Percentiles rank a stretch among this genome's conserved stretches.
These are phyloP conservation scores for Popillia japonica DNA, from an alignment of 1,140 invertebrate genomes.

Conservation along the genomic window DNA sequence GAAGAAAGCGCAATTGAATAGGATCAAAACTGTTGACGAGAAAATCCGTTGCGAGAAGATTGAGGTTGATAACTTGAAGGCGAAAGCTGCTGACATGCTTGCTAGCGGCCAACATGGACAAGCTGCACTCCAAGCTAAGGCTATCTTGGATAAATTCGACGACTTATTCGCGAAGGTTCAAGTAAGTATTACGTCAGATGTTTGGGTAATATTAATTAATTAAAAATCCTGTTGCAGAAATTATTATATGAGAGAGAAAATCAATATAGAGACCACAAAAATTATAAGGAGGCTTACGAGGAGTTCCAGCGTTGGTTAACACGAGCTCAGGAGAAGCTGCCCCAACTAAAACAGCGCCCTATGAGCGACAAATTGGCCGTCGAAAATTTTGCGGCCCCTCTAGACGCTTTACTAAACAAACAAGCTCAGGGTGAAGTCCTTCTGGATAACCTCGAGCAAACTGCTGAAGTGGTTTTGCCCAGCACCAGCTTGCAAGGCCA, in stretches of 20 bases:
- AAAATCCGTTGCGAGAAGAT: conserved; percentile 91
- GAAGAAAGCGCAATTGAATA: conserved; percentile 84
- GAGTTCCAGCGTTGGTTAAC: conserved; percentile 86
- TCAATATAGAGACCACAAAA: conserved; percentile 85
- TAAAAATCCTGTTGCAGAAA: conserved; percentile 63
- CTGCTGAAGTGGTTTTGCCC: conserved; percentile 84
- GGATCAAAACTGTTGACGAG: conserved; percentile 86
- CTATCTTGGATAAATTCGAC: conserved; percentile 83
- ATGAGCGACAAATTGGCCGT: conserved; percentile 87
- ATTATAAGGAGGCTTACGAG: conserved; percentile 90
- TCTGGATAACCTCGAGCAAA: conserved; percentile 85
- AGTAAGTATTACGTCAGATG: conserved; percentile 58
- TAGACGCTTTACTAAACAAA: conserved; percentile 87
- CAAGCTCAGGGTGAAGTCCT: conserved; percentile 89
- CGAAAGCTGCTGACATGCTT: conserved; percentile 88
- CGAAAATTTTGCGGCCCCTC: conserved; percentile 84
- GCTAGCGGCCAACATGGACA: conserved; percentile 83
- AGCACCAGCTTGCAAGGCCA: conserved; percentile 83
- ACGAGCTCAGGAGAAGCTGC: conserved; percentile 87
- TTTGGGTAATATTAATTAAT: neutral
- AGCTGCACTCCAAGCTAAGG: conserved; percentile 83
- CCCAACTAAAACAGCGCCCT: conserved; percentile 83
- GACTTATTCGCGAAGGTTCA: conserved; percentile 74
- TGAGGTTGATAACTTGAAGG: conserved; percentile 88
- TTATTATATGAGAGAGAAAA: conserved; percentile 81